A percentile compares a stretch with the other conserved stretches of the same genome.
These are phyloP conservation scores for Thamnaconus septentrionalis DNA, from an alignment of 2,113 vertebrate species.

Conservation along the genomic window DNA sequence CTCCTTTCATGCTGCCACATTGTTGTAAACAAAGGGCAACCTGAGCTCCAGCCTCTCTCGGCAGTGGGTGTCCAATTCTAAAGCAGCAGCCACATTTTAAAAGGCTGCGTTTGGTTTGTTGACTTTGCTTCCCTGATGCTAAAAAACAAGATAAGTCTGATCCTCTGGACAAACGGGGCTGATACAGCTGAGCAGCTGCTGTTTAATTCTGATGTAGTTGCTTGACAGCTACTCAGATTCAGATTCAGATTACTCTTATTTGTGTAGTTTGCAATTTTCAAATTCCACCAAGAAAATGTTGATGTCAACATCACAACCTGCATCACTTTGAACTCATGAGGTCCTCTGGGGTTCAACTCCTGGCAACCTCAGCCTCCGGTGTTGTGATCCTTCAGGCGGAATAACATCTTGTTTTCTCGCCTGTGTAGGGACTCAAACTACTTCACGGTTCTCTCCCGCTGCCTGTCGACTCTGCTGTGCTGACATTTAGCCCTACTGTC, in stretches of 20 bases:
- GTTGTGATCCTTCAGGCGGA: slow-evolving; percentile 13
- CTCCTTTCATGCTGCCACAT: slow-evolving; percentile 8
- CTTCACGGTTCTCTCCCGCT: too few species aligned
- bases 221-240: too few species aligned
- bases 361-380: slow-evolving; percentile 37
- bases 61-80: slow-evolving; percentile 56
- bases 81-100: slow-evolving; percentile 14
- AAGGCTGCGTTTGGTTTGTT: slow-evolving; percentile 14
- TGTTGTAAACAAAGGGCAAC: slow-evolving; percentile 57
- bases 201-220: too few species aligned
- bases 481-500: too few species aligned
- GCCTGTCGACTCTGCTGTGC: too few species aligned
- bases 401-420: slow-evolving; percentile 7
- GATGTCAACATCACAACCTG: too few species aligned
- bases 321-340: background rate
- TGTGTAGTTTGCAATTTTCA: too few species aligned
- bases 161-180: too few species aligned
- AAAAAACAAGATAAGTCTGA: too few species aligned
- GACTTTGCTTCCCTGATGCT: background rate
- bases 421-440: background rate
- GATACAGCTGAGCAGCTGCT: too few species aligned
- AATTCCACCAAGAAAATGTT: too few species aligned
- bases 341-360: slow-evolving; percentile 27
- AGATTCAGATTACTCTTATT: too few species aligned
- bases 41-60: slow-evolving; percentile 24